Evolutionary conservation across 2,888 invertebrate species (phyloP).

Genomic region (Athrips mouffetella): DNA sequence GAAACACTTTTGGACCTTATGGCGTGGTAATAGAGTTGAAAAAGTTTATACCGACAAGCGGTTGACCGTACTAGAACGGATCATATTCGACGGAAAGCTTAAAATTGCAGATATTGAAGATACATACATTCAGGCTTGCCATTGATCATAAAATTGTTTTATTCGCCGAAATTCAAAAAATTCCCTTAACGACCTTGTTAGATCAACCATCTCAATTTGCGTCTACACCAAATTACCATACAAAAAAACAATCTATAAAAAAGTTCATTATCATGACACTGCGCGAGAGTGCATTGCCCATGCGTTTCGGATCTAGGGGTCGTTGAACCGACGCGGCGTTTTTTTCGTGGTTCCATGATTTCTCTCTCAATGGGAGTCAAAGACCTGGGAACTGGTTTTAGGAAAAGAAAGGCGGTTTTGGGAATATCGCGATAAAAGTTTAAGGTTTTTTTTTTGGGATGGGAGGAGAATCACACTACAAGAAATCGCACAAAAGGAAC

Average conservation of each 20-base stretch:
- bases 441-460: slow-evolving; percentile 1
- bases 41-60: no score
- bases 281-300: slow-evolving; percentile 54
- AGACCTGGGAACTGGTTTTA: background rate
- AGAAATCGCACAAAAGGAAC: no score
- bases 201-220: background rate
- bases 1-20: no score
- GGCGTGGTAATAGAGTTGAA: no score
- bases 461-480: no score
- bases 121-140: no score
- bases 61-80: no score
- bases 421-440: no score
- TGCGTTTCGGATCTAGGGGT: slow-evolving; percentile 48
- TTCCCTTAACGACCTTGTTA: background rate
- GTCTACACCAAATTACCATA: background rate
- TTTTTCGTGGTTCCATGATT: slow-evolving; percentile 10
- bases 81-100: no score
- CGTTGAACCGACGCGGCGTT: slow-evolving; percentile 31
- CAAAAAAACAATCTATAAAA: slow-evolving; percentile 8
- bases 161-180: no score
- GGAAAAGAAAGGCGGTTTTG: slow-evolving; percentile 9
- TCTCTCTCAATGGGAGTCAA: slow-evolving; percentile 12
- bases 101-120: no score
- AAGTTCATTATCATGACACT: slow-evolving; percentile 14
- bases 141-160: no score